Conservation (phyloP, 2,888 invertebrate genomes). For the Cosmia trapezina region DNA sequence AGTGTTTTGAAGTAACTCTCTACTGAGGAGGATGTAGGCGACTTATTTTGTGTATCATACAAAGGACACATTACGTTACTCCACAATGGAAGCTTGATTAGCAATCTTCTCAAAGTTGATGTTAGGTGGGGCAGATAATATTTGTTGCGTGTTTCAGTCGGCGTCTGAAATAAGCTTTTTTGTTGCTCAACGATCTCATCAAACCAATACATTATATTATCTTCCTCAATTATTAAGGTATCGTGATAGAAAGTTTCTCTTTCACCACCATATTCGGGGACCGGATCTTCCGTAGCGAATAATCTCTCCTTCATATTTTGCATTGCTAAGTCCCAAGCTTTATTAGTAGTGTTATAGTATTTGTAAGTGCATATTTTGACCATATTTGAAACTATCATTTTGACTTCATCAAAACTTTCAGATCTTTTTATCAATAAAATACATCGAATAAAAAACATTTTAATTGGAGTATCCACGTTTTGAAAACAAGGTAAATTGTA, state of each 20-base stretch:
- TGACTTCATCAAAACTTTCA: slow-evolving; percentile 40
- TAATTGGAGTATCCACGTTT: slow-evolving; percentile 38
- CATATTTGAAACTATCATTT: slow-evolving; percentile 32
- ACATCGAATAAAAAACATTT: slow-evolving; percentile 42
- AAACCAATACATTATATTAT: slow-evolving; percentile 43
- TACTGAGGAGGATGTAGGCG: slow-evolving; percentile 41
- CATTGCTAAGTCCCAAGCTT: slow-evolving; percentile 44
- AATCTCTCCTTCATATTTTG: slow-evolving; percentile 38
- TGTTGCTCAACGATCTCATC: slow-evolving; percentile 36
- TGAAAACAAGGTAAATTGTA: slow-evolving; percentile 38
- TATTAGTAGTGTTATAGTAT: slow-evolving; percentile 41
- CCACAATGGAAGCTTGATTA: slow-evolving; percentile 43
- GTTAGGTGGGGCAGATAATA: slow-evolving; percentile 42
- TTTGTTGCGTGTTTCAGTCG: slow-evolving; percentile 34
- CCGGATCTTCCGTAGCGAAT: slow-evolving; percentile 41
- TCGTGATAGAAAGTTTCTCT: slow-evolving; percentile 41
- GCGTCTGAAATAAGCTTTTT: slow-evolving; percentile 36
- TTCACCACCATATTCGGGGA: slow-evolving; percentile 41
- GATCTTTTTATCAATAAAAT: slow-evolving; percentile 42
- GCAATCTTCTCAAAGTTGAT: slow-evolving; percentile 38
- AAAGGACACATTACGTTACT: slow-evolving; percentile 41
- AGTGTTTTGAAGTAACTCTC: slow-evolving; percentile 45
- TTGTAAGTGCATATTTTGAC: slow-evolving; percentile 46
- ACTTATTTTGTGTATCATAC: slow-evolving; percentile 40
- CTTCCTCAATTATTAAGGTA: slow-evolving; percentile 41